These are phyloP conservation scores for Euphonia xanthogaster DNA, from an alignment of 2,797 vertebrate species.

Conservation along the genomic window DNA sequence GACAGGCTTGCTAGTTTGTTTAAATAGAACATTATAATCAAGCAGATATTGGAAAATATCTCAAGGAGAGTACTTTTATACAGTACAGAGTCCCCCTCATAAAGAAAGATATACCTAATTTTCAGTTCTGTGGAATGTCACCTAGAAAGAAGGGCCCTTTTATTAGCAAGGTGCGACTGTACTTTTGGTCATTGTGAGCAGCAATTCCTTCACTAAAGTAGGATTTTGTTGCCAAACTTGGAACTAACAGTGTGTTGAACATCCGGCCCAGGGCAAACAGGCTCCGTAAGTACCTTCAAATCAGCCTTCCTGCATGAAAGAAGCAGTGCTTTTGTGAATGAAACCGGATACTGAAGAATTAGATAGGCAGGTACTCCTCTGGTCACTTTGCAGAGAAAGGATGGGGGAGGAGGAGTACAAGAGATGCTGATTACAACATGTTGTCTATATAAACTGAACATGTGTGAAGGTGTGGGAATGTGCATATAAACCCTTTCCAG, in stretches of 20 bases:
- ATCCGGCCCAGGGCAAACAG: neutral
- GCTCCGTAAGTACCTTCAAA: neutral
- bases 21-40: constrained; percentile 39
- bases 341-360: neutral
- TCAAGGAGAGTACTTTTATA: constrained; percentile 30
- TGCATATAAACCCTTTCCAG: neutral
- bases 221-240: neutral
- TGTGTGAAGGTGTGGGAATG: neutral
- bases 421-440: neutral
- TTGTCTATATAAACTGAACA: neutral
- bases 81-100: neutral
- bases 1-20: constrained; percentile 58
- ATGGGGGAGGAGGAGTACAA: neutral
- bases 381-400: neutral
- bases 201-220: neutral
- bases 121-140: neutral
- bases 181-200: neutral
- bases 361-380: neutral
- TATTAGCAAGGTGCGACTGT: neutral
- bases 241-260: neutral
- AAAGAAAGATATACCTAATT: constrained; percentile 8
- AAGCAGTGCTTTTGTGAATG: neutral
- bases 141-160: neutral
- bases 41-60: constrained; percentile 26
- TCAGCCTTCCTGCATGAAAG: neutral